A percentile compares a stretch with the other conserved stretches of the same genome.
Evolutionary conservation across 2,888 invertebrate genomes (phyloP).

Genomic region (Marasmarcha lunaedactyla): DNA sequence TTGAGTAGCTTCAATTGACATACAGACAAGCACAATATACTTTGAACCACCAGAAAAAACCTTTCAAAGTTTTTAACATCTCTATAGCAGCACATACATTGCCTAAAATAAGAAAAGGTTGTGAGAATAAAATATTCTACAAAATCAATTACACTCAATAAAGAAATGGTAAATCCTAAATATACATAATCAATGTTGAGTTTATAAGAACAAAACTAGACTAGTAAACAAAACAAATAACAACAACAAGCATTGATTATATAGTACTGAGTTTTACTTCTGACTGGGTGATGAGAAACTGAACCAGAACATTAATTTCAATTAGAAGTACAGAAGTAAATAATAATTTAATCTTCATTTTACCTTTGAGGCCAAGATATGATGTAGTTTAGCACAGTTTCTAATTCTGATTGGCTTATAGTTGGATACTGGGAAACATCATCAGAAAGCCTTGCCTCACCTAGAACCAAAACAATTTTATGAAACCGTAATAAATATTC

Average conservation of each 20-base stretch:
- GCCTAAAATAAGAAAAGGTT: constrained; percentile 68
- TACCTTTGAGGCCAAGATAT: constrained; percentile 92
- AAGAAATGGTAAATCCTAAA: no score
- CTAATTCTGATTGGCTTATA: constrained; percentile 83
- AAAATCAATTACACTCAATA: no score
- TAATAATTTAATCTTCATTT: no score
- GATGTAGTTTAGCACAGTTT: constrained; percentile 85
- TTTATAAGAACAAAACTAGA: no score
- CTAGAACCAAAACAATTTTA: constrained; percentile 67
- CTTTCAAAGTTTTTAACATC: constrained; percentile 93
- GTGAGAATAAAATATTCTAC: background rate
- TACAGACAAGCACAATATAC: constrained; percentile 85
- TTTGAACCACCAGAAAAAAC: constrained; percentile 89
- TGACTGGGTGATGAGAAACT: no score
- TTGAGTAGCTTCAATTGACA: constrained; percentile 83
- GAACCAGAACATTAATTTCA: no score
- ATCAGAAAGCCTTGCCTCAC: constrained; percentile 82
- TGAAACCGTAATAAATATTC: no score
- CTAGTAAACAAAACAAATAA: no score
- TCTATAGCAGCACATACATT: constrained; percentile 95
- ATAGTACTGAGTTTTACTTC: no score
- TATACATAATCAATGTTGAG: no score
- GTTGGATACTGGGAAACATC: constrained; percentile 82
- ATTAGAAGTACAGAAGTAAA: no score
- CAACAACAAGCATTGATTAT: no score